Evolutionary conservation across 2,113 vertebrate species (phyloP).

Genomic region (Hyaena hyaena): DNA sequence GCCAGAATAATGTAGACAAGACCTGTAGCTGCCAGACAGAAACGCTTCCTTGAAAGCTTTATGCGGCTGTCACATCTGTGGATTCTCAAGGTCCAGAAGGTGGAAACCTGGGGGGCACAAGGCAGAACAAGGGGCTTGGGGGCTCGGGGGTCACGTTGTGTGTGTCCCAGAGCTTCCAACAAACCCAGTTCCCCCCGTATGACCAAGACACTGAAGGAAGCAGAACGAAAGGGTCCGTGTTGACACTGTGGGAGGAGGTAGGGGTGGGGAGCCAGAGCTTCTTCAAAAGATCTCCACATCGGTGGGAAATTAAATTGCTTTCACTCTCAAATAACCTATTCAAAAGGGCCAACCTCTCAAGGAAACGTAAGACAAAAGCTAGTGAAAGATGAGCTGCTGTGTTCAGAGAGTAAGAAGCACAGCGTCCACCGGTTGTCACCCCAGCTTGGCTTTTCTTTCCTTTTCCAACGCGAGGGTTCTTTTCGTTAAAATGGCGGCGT

Average conservation of each 20-base stretch:
- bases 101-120: too few relatives aligned
- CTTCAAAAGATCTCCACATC: not conserved
- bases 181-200: not conserved
- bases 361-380: not conserved
- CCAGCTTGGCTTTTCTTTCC: not conserved
- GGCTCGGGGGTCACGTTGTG: rapidly evolving
- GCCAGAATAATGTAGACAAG: not conserved
- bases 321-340: not conserved
- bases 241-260: not conserved
- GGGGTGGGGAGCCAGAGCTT: too few relatives aligned
- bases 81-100: not conserved
- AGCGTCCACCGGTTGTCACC: rapidly evolving
- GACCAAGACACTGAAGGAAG: not conserved
- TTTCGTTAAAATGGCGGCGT: not conserved
- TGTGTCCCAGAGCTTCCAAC: not conserved
- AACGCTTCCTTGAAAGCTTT: not conserved
- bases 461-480: not conserved
- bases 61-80: not conserved
- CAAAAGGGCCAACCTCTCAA: not conserved
- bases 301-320: not conserved
- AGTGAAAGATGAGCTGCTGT: not conserved
- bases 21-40: not conserved
- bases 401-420: rapidly evolving
- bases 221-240: not conserved
- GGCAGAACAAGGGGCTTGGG: not conserved